Evolutionary conservation across 2,888 invertebrate species (phyloP), one percentile per base, ranked within the genome.

Genomic region (Anaspis maculata): DNA sequence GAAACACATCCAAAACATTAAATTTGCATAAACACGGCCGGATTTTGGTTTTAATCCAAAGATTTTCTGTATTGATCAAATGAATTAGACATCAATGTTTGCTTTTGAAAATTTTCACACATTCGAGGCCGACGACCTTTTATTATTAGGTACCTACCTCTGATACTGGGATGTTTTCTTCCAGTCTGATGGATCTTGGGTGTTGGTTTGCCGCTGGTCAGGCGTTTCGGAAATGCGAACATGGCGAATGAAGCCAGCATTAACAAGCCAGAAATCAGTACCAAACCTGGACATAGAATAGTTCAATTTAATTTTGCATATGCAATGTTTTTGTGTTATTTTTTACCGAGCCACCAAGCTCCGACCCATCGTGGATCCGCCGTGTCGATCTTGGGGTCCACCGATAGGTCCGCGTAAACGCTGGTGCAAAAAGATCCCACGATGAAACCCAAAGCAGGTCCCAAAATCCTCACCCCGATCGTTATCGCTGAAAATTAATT

Each of bases 281-380:
- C 83, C 60, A 89, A 74, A 27, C 89, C 83, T 82, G 67, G 40
- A 37, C n/a, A 66, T 60, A 32, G 38, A 44, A 41, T 34, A 15
- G 11, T 24, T 23, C 11, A 28, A 28, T n/a, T n/a, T n/a, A n/a
- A n/a, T n/a, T n/a, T n/a, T n/a, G n/a, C n/a, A n/a, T n/a, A n/a
- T n/a, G n/a, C n/a, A n/a, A n/a, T n/a, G n/a, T n/a, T n/a, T n/a
- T n/a, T n/a, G n/a, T n/a, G n/a, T n/a, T n/a, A n/a, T n/a, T n/a
- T 10, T 72, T 79, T 69, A 75, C 88, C 92, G 37, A 96, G 71
- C 95, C 95, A 96, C 95, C 95, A 96, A 25, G 95, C 95, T 29
- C 95, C 94, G 27, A 95, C 85, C 91, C 92, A 95, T 64, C 84
- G 73, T 3, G 88, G 86, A 68, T 91, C 88, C 23, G 75, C 76